Conservation (phyloP, 2,113 vertebrate species). For the Columba livia region DNA sequence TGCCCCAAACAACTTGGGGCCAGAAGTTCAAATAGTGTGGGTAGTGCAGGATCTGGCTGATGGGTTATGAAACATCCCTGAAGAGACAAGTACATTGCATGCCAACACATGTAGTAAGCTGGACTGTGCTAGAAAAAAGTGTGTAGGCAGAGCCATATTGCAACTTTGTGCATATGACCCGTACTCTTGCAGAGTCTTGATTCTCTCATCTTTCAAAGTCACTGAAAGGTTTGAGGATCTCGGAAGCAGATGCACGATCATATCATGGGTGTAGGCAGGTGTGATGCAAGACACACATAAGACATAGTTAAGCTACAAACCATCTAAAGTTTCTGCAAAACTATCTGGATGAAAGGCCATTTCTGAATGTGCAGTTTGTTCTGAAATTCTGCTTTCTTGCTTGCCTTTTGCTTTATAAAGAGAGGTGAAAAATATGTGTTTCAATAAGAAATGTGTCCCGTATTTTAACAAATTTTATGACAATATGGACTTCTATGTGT, state of each 20-base stretch:
- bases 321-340: neutral
- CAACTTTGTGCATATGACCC: neutral
- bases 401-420: neutral
- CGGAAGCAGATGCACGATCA: neutral
- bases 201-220: neutral
- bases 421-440: neutral
- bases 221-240: neutral
- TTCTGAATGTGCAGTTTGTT: neutral
- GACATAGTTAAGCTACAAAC: neutral
- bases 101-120: neutral
- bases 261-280: neutral
- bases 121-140: neutral
- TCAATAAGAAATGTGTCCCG: neutral
- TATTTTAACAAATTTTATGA: neutral
- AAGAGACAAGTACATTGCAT: fast-evolving
- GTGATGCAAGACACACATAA: fast-evolving
- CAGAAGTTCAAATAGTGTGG: neutral
- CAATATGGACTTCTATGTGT: fast-evolving
- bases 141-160: neutral
- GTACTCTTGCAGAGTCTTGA: fast-evolving
- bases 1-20: fast-evolving
- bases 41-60: neutral
- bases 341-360: neutral
- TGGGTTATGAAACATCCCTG: neutral
- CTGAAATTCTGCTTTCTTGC: fast-evolving